phyloP scores from a whole-genome alignment of 2,113 vertebrate genomes.

The Castor canadensis region DNA sequence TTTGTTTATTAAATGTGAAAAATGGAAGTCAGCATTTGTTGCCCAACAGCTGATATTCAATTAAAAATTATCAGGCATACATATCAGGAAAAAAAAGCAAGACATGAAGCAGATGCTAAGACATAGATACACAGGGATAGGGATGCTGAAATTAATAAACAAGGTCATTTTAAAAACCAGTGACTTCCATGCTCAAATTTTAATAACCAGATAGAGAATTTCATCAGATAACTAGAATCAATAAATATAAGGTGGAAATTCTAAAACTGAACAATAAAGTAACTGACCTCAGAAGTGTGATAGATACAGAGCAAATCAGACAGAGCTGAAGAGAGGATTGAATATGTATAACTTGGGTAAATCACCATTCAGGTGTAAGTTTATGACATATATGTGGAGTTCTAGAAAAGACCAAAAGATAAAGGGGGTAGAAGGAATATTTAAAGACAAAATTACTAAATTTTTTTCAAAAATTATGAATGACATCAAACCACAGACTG shows the following conservation, averaged over 20 bases:
- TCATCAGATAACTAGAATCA: neutral
- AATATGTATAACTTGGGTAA: neutral
- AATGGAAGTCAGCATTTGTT: too few species aligned
- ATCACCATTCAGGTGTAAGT: neutral
- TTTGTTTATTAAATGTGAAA: too few species aligned
- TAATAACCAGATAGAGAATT: neutral
- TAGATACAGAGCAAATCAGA: neutral
- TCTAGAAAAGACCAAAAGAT: neutral
- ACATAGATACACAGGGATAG: neutral
- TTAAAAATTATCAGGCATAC: neutral
- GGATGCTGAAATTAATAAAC: neutral
- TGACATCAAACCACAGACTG: neutral
- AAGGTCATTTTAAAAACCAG: neutral
- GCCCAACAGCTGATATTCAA: neutral
- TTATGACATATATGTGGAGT: neutral
- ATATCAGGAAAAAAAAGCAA: neutral
- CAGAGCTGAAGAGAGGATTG: neutral
- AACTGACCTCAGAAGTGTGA: neutral
- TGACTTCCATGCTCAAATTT: neutral
- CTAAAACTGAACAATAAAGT: neutral
- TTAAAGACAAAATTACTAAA: too few species aligned
- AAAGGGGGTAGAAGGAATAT: too few species aligned
- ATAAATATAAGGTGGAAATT: neutral
- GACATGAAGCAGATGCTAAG: neutral
- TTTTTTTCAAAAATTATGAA: neutral